Base-by-base conservation (phyloP, 2,797 vertebrate genomes). In the Cuculus canorus region DNA sequence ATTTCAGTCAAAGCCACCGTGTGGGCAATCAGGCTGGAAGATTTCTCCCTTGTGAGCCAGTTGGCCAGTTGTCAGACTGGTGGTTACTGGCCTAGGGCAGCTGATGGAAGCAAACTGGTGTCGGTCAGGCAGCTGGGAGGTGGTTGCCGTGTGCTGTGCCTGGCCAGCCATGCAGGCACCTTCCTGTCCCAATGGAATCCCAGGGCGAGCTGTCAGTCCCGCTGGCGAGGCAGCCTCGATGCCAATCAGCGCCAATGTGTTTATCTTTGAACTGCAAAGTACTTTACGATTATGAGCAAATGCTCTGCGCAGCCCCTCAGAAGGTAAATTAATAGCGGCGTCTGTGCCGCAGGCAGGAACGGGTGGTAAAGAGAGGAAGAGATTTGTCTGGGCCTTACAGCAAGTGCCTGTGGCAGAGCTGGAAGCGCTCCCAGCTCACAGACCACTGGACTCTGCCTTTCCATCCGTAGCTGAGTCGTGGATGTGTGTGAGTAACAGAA, bases 191-290 rank as follows among this genome's bases (percentile, higher is more conserved):
- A 0, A 30, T 45, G 72, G 54, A 88, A 80, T 24, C 54, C 35
- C 48, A 23, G 47, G 32, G 33, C 25, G 37, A 79, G 60, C 70
- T 24, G 13, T 72, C 28, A 75, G 21, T 52, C 56, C 75, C 35
- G 28, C 39, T 28, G 41, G 47, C 0, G 0, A 73, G 70, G 83
- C 88, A 78, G 75, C 69, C 22, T 1, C 86, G 73, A 72, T 96
- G 93, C 95, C 96, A 95, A 13, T 85, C 59, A 30, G 13, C 1
- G 0, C 27, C 8, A 1, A 27, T 0, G 1, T 89, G 93, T 96
- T 94, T 95, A 78, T 94, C 79, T 93, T 72, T 83, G 52, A 82
- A 77, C 92, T 86, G 82, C 61, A 64, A 57, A 93, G 93, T 71
- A 23, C 95, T 93, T 83, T 7, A 63, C 7, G 23, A 43, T 92